phyloP scores from a whole-genome alignment of 2,888 invertebrate species.

The Himalopsyche japonica region DNA sequence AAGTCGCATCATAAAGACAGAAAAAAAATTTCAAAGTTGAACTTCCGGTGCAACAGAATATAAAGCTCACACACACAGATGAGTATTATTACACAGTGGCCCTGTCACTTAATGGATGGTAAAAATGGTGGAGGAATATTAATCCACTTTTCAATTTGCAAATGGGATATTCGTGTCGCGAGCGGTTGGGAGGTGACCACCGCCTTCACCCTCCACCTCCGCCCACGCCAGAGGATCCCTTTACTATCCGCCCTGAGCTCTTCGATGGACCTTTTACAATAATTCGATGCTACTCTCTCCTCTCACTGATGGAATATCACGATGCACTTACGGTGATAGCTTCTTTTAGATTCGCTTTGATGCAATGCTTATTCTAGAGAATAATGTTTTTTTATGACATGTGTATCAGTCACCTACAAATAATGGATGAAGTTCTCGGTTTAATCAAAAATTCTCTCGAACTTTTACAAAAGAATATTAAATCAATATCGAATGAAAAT shows the following conservation, averaged over 20 bases:
- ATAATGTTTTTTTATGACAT: not conserved
- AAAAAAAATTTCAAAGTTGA: conserved; percentile 8
- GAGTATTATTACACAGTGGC: not conserved
- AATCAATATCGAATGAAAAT: too few relatives aligned
- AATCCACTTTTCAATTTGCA: conserved; percentile 41
- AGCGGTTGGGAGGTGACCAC: conserved; percentile 38
- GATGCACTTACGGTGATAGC: not conserved
- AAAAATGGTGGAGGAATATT: conserved; percentile 41
- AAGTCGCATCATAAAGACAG: not conserved
- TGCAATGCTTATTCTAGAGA: not conserved
- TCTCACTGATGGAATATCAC: not conserved
- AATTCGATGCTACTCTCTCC: not conserved
- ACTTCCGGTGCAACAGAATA: conserved; percentile 29
- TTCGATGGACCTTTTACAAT: conserved; percentile 1
- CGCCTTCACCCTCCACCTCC: conserved; percentile 15
- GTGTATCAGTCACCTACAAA: too few relatives aligned
- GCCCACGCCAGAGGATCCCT: conserved; percentile 4
- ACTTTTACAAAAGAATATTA: too few relatives aligned
- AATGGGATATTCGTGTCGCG: conserved; percentile 41
- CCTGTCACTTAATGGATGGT: conserved; percentile 40
- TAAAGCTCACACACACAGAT: conserved; percentile 19
- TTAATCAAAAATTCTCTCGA: too few relatives aligned
- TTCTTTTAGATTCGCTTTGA: not conserved
- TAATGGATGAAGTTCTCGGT: too few relatives aligned
- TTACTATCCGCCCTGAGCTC: conserved; percentile 1